Evolutionary conservation across 2,888 invertebrate species (phyloP), one percentile per base, ranked within the genome.

Genomic region (Acanthoscelides obtectus): DNA sequence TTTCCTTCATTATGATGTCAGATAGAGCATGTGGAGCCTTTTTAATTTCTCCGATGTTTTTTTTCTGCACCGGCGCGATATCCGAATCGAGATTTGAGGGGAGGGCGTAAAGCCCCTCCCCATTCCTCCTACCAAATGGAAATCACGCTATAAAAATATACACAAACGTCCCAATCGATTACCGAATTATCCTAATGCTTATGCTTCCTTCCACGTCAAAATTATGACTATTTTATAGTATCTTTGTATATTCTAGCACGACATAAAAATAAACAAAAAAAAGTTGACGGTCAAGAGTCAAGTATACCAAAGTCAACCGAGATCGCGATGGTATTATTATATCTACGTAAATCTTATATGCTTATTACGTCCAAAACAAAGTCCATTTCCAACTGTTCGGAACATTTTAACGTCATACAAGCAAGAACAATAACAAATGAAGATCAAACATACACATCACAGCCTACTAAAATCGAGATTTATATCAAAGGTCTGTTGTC

Each of bases 341-440:
- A n/a, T n/a, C n/a, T n/a, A n/a, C n/a, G n/a, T n/a, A n/a, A n/a
- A n/a, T n/a, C n/a, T n/a, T n/a, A n/a, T n/a, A n/a, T 81, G 84
- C 84, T 83, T 83, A 75, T 81, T 81, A 22, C 83, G 80, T 72
- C 83, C 80, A 73, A 84, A 80, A 75, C 81, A 82, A 69, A 84
- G 76, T 66, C 82, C 77, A 73, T 74, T 81, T 74, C 81, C 82
- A 68, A 83, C 75, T 73, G 83, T 74, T 72, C 82, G 81, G 74
- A 84, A 77, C 84, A 84, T 84, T 17, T 45, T 45, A 12, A 6
- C 45, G 69, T 70, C 68, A 12, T 68, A 19, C 17, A 17, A 68
- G 25, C 1, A 22, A 8, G 8, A 66, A 65, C 66, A 21, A 20
- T 65, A 3, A 20, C 20, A 3, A 21, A 67, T 20, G 20, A 19